These are phyloP conservation scores for Aradus depressus DNA, from an alignment of 2,888 invertebrate species.

Conservation along the genomic window DNA sequence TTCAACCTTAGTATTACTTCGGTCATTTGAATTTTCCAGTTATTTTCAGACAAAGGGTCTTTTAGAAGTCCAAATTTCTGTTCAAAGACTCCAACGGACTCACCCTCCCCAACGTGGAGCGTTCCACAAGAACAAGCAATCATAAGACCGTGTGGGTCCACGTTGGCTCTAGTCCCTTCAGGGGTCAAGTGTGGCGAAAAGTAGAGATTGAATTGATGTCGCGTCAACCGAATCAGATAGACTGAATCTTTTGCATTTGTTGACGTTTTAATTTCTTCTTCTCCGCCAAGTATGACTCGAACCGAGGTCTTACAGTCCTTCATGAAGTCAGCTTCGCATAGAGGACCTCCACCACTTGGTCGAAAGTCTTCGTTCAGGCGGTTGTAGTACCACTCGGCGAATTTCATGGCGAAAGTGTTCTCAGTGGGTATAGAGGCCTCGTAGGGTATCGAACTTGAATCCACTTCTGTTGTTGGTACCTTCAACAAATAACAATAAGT, in stretches of 20 bases:
- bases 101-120: constrained; percentile 41
- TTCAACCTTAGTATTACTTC: too few relatives aligned
- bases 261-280: constrained; percentile 2
- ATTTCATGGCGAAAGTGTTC: constrained; percentile 43
- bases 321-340: constrained; percentile 46
- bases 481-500: background rate
- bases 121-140: constrained; percentile 52
- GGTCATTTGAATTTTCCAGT: constrained; percentile 56
- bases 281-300: constrained; percentile 5
- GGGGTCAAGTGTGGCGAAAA: constrained; percentile 42
- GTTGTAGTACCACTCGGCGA: constrained; percentile 47
- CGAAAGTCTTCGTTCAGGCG: constrained; percentile 37
- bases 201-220: constrained; percentile 39
- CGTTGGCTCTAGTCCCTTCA: constrained; percentile 46
- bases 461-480: background rate
- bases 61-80: constrained; percentile 51
- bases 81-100: constrained; percentile 51
- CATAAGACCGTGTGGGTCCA: constrained; percentile 51
- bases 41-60: constrained; percentile 50
- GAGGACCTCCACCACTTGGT: constrained; percentile 28
- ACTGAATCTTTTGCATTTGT: constrained; percentile 34
- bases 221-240: constrained; percentile 36
- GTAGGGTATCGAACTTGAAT: background rate
- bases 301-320: constrained; percentile 34
- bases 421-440: constrained; percentile 34